Evolutionary conservation across 2,797 vertebrate genomes (phyloP), one percentile per base, ranked within the genome.

Genomic region (Psittacula derbiana): DNA sequence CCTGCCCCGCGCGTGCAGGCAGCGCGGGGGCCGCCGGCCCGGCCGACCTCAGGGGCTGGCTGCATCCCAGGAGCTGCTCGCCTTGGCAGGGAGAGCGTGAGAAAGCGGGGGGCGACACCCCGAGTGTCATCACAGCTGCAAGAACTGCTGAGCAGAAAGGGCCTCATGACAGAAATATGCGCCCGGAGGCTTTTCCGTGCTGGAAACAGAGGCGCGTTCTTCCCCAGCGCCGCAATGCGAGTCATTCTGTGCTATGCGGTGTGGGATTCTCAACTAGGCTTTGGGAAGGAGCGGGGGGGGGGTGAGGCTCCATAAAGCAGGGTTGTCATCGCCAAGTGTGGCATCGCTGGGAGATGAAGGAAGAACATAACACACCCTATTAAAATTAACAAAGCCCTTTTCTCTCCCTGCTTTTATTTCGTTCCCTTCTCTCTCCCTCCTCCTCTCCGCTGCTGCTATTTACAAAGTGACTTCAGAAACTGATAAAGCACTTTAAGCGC

Each of bases 41-140:
- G 95, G 79, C 90, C 96, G 98, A 98, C 98, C 98, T 98, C 98
- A 24, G 95, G 93, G 1, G 92, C 98, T 99, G 98, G 98, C 98
- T 62, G 93, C 31, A 82, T 95, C 98, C 98, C 99, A 98, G 97
- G 90, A 50, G 97, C 98, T 90, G 83, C 20, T 36, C 28, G 60
- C 72, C 97, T 98, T 98, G 98, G 98, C 98, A 98, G 97, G 94
- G 25, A 96, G 98, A 98, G 98, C 98, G 98, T 99, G 99, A 99
- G 99, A 99, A 99, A 99, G 95, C 98, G 97, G 98, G 98, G 98
- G 98, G 98, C 98, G 98, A 99, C 98, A 98, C 98, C 98, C 98
- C 98, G 96, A 98, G 99, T 98, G 98, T 99, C 98, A 98, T 98
- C 98, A 98, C 99, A 99, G 99, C 99, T 99, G 99, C 98, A 98